Conservation (phyloP, 2,113 vertebrate species). For the Leucosticte australis region DNA sequence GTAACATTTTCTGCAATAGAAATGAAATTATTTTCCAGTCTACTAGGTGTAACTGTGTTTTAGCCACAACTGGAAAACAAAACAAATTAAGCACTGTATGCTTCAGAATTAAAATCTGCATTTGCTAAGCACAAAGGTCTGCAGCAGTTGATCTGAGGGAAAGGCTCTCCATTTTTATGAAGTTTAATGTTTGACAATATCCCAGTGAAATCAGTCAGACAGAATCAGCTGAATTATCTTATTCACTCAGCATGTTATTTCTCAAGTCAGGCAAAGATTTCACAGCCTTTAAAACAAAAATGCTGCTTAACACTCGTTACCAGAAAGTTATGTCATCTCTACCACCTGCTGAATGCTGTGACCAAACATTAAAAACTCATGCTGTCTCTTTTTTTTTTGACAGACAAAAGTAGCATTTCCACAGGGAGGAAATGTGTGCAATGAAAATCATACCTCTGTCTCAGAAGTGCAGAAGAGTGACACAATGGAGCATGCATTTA, state of each 20-base stretch:
- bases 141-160: not conserved
- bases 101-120: not conserved
- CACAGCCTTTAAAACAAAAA: not conserved
- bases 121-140: not conserved
- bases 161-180: not conserved
- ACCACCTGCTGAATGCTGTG: not conserved
- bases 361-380: not conserved
- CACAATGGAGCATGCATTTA: not conserved
- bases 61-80: not conserved
- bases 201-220: not conserved
- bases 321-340: not conserved
- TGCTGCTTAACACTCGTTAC: not conserved
- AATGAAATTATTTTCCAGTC: not conserved
- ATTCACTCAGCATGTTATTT: not conserved
- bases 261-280: not conserved
- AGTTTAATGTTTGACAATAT: not conserved
- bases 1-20: not conserved
- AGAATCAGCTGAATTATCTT: not conserved
- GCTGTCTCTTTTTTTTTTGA: not conserved
- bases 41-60: not conserved
- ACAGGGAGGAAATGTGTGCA: not conserved
- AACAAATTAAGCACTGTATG: not conserved
- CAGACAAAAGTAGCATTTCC: constrained; percentile 2
- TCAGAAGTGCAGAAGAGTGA: not conserved
- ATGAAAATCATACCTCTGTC: not conserved